Evolutionary conservation across 2,797 vertebrate genomes (phyloP).

Genomic region (Thaleichthys pacificus): DNA sequence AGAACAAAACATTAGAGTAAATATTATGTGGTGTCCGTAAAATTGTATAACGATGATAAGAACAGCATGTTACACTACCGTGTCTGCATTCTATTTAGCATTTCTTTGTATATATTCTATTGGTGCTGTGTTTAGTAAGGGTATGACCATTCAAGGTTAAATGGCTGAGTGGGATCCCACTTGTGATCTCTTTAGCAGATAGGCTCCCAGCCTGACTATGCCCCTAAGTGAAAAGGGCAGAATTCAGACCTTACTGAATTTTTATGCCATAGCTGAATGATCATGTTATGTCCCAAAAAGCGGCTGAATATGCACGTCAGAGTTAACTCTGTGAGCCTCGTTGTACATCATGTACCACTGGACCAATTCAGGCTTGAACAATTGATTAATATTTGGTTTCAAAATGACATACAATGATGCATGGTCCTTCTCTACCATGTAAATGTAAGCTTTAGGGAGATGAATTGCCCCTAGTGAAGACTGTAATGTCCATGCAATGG

Average conservation of each 20-base stretch:
- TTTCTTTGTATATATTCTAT: background rate
- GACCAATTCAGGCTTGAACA: conserved; percentile 74
- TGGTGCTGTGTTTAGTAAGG: background rate
- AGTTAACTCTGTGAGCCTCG: conserved; percentile 2
- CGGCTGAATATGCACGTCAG: conserved; percentile 12
- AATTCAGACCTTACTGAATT: conserved; percentile 27
- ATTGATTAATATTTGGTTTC: conserved; percentile 91
- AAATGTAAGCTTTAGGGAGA: conserved; percentile 88
- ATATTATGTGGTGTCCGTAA: background rate
- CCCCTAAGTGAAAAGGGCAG: conserved; percentile 16
- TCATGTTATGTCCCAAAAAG: conserved; percentile 12
- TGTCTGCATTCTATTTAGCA: background rate
- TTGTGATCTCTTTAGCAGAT: conserved; percentile 21
- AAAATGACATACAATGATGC: conserved; percentile 86
- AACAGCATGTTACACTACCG: background rate
- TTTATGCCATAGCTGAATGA: conserved; percentile 30
- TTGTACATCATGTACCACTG: conserved; percentile 33
- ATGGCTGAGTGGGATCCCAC: background rate
- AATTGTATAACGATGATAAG: background rate
- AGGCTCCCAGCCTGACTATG: conserved; percentile 6
- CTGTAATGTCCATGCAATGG: conserved; percentile 81
- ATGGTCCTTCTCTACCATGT: conserved; percentile 82
- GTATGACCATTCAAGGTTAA: conserved; percentile 27
- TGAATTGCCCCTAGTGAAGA: conserved; percentile 84
- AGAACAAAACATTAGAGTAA: background rate